Percentiles rank a stretch among this genome's conserved stretches.
phyloP scores from a whole-genome alignment of 2,797 vertebrate species.

The Cynodonichthys magdalenae region DNA sequence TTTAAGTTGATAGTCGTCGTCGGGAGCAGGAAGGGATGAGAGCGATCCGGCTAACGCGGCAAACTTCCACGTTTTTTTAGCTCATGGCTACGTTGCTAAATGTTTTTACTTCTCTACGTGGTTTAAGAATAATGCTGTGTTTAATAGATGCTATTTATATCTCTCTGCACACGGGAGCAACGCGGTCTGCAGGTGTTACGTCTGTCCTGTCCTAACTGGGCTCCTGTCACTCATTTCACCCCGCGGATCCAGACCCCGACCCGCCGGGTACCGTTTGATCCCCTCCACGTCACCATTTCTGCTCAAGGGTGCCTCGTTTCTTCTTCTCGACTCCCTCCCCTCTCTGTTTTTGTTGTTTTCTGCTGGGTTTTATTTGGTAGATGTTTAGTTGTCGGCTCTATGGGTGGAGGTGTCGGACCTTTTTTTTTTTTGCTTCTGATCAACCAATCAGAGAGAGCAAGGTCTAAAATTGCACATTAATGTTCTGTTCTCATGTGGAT shows the following conservation, averaged over 20 bases:
- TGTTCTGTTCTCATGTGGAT: conserved; percentile 45
- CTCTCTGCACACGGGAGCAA: conserved; percentile 56
- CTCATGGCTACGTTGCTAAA: conserved; percentile 52
- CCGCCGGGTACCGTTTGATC: conserved; percentile 8
- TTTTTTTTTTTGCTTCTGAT: conserved; percentile 71
- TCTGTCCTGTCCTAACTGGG: conserved; percentile 47
- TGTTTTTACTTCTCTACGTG: conserved; percentile 54
- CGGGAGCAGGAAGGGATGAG: conserved; percentile 65
- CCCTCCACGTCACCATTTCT: conserved; percentile 31
- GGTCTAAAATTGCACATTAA: conserved; percentile 59
- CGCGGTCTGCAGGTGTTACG: conserved; percentile 38
- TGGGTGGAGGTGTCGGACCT: conserved; percentile 31
- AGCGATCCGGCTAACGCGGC: conserved; percentile 62
- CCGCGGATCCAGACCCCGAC: conserved; percentile 3
- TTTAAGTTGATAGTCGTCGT: conserved; percentile 47
- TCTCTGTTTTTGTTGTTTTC: conserved; percentile 9
- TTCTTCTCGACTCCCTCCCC: conserved; percentile 1
- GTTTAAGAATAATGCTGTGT: conserved; percentile 37
- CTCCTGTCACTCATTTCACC: conserved; percentile 25
- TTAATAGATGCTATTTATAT: conserved; percentile 60
- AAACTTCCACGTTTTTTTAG: conserved; percentile 51
- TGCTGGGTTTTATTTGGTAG: conserved; percentile 48
- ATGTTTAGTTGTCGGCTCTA: neutral
- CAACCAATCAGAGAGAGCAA: conserved; percentile 77
- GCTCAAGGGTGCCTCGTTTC: conserved; percentile 57